Percentiles rank a stretch among this genome's conserved stretches.
phyloP scores from a whole-genome alignment of 2,888 invertebrate species.

The Xestobium rufovillosum region DNA sequence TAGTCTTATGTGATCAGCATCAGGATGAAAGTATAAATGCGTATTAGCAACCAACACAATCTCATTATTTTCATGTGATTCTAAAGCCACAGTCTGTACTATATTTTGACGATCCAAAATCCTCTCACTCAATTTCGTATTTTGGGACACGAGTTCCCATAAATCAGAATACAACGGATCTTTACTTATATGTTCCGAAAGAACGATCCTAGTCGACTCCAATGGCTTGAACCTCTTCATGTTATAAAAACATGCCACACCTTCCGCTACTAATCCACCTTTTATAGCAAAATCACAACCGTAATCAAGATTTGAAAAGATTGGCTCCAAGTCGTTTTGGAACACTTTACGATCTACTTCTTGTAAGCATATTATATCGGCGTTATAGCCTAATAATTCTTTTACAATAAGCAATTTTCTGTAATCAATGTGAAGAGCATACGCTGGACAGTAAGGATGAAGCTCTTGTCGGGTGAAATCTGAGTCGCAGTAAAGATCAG shows the following conservation, averaged over 20 bases:
- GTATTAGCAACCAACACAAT: constrained; percentile 70
- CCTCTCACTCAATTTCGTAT: constrained; percentile 50
- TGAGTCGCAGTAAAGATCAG: constrained; percentile 84
- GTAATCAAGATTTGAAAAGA: constrained; percentile 50
- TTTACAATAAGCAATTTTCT: constrained; percentile 77
- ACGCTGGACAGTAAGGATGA: constrained; percentile 77
- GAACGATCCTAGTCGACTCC: constrained; percentile 47
- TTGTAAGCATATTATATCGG: constrained; percentile 85
- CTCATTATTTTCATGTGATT: constrained; percentile 48
- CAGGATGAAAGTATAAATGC: constrained; percentile 89
- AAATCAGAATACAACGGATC: constrained; percentile 48
- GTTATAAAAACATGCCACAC: constrained; percentile 71
- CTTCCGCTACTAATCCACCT: constrained; percentile 69
- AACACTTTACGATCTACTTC: constrained; percentile 84
- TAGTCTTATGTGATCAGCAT: constrained; percentile 82
- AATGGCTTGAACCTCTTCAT: constrained; percentile 58
- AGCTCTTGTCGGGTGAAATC: constrained; percentile 65
- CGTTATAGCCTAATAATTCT: constrained; percentile 82
- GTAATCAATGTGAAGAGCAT: constrained; percentile 76
- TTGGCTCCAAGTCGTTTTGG: constrained; percentile 54
- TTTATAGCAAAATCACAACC: constrained; percentile 61
- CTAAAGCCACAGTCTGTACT: constrained; percentile 53
- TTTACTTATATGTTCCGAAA: constrained; percentile 52
- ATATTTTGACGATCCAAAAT: constrained; percentile 61
- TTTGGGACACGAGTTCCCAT: constrained; percentile 54